phyloP scores from a whole-genome alignment of 2,113 vertebrate species.

The Chaenogobius annularis region DNA sequence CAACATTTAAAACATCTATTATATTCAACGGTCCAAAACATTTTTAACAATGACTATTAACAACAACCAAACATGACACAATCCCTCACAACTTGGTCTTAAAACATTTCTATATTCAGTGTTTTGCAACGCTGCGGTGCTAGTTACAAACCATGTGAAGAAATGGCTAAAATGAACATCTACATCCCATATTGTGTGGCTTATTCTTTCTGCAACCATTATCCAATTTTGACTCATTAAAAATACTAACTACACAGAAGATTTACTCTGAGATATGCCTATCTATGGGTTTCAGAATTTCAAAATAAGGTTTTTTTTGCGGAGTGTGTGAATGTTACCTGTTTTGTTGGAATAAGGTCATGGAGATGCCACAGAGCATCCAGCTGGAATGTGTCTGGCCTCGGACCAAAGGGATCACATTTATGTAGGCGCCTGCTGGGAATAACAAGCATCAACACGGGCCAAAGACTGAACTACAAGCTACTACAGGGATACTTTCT shows the following conservation, averaged over 20 bases:
- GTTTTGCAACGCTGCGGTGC: not conserved
- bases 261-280: too few species aligned
- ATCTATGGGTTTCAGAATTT: not conserved
- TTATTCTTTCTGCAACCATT: not conserved
- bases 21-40: too few species aligned
- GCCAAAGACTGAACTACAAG: slow-evolving; percentile 9
- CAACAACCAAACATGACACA: too few species aligned
- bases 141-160: not conserved
- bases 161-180: too few species aligned
- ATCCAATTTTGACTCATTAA: not conserved
- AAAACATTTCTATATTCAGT: too few species aligned
- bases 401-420: slow-evolving; percentile 39
- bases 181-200: too few species aligned
- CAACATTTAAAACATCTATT: not conserved
- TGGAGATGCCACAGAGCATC: slow-evolving; percentile 24
- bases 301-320: not conserved
- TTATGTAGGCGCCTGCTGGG: slow-evolving; percentile 36
- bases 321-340: slow-evolving; percentile 2
- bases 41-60: too few species aligned
- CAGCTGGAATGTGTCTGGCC: slow-evolving; percentile 46
- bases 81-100: too few species aligned
- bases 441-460: slow-evolving; percentile 43
- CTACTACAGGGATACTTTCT: not conserved
- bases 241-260: too few species aligned
- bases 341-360: slow-evolving; percentile 46